Base-by-base conservation (phyloP, 2,113 vertebrate genomes). In the Oncorhynchus gorbuscha region DNA sequence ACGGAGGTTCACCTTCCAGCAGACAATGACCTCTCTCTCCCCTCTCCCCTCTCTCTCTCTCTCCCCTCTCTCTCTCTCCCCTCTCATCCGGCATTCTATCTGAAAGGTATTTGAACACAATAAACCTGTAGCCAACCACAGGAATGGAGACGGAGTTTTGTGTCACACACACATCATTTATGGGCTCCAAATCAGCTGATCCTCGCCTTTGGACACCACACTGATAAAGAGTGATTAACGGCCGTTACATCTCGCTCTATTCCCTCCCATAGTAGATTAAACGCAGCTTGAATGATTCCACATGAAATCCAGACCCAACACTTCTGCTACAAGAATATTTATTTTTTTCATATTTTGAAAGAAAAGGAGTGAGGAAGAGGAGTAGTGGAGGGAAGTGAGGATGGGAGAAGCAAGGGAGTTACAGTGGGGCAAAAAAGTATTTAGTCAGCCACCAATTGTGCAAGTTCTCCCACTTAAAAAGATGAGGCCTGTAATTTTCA, bases 181-280 rank as follows among this genome's bases (percentile, higher is more conserved):
- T 92, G 86, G 90, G 75, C 87, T 88, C 90, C 86, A 85, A 92
- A 91, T 92, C 87, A 86, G 91, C 90, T 92, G 90, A 93, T 92
- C 89, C 90, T 88, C 88, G 88, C 90, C 26, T 28, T 90, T 80
- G 89, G 89, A 92, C 88, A 84, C 85, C 81, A 81, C 78, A 85
- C 90, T 92, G 92, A 93, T 93, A 92, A 93, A 92, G 86, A 83
- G 89, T 93, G 93, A 93, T 93, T 93, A 92, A 93, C 93, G 82
- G 83, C 88, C 88, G 90, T 90, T 89, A 92, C 87, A 88, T 90
- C 77, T 81, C 69, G 45, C 88, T 86, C 88, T 90, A 88, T 78
- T 85, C 85, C 87, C 67, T 83, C 80, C 82, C 84, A 89, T 91
- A 91, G 83, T 90, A 91, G 86, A 92, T 92, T 89, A 91, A 92